A percentile compares a stretch with the other conserved stretches of the same genome.
Evolutionary conservation across 1,140 invertebrate species (phyloP).

Genomic region (Cryptotermes secundus): DNA sequence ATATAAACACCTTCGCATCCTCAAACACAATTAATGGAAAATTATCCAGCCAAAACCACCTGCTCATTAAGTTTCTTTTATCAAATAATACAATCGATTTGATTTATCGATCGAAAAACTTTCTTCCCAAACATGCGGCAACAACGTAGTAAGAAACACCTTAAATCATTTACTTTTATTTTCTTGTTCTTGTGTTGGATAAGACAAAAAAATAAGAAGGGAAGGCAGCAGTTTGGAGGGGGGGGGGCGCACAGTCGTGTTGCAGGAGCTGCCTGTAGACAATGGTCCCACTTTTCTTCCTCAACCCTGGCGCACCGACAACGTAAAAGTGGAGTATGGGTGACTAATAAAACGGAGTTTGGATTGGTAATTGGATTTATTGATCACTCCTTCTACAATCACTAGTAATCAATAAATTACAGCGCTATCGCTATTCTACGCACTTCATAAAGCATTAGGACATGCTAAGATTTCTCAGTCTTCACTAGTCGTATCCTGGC

Average conservation of each 20-base stretch:
- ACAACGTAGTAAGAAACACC: background rate
- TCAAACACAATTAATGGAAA: background rate
- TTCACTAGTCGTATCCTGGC: too few relatives aligned
- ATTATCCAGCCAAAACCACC: background rate
- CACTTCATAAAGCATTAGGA: too few relatives aligned
- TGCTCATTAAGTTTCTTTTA: background rate
- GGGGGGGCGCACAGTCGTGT: background rate
- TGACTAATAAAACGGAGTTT: too few relatives aligned
- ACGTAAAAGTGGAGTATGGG: background rate
- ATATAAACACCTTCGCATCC: too few relatives aligned
- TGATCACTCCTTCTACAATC: too few relatives aligned
- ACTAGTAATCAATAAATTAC: too few relatives aligned
- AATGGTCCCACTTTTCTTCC: background rate
- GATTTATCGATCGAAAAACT: background rate
- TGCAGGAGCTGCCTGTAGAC: background rate
- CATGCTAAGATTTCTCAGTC: too few relatives aligned
- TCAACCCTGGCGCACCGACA: background rate
- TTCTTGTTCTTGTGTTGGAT: slow-evolving; percentile 1
- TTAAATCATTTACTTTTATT: background rate
- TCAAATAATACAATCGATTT: background rate
- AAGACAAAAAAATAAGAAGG: background rate
- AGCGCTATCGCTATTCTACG: too few relatives aligned
- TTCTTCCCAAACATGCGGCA: slow-evolving; percentile 8
- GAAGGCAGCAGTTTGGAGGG: background rate
- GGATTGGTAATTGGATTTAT: too few relatives aligned